phyloP scores from a whole-genome alignment of 2,113 vertebrate genomes.

The Silurus glanis region DNA sequence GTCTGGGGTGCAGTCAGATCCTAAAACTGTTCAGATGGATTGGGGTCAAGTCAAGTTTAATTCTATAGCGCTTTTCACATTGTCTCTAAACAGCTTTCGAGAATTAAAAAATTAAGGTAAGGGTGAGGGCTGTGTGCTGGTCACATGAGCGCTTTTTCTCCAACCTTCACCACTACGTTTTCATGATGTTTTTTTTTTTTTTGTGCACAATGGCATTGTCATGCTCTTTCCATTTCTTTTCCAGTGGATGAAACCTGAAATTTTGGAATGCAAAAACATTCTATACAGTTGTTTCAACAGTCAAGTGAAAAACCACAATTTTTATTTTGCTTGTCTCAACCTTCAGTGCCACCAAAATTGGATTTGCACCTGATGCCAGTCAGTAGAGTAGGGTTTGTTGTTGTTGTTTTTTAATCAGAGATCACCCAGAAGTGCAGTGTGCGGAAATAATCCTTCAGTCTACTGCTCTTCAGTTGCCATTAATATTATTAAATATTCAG shows the following conservation, averaged over 20 bases:
- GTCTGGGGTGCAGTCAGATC: background rate
- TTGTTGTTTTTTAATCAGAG: background rate
- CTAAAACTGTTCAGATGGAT: no score
- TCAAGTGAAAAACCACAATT: background rate
- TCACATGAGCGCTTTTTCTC: no score
- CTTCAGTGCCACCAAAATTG: background rate
- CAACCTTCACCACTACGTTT: background rate
- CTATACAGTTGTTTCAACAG: background rate
- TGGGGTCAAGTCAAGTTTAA: background rate
- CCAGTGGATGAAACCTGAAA: background rate
- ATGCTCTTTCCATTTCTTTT: background rate
- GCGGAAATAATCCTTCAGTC: background rate
- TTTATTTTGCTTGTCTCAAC: background rate
- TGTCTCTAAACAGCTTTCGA: no score
- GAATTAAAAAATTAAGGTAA: no score
- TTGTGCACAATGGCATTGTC: background rate
- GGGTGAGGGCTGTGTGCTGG: background rate
- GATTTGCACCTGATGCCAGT: background rate
- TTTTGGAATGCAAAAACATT: background rate
- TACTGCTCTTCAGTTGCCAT: background rate
- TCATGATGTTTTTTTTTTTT: background rate
- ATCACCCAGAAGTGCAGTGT: background rate
- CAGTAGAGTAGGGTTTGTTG: background rate
- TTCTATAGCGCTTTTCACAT: no score
- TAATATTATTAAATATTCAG: slow-evolving; percentile 13